Evolutionary conservation across 1,140 invertebrate genomes (phyloP).

Genomic region (Bombus superbus): DNA sequence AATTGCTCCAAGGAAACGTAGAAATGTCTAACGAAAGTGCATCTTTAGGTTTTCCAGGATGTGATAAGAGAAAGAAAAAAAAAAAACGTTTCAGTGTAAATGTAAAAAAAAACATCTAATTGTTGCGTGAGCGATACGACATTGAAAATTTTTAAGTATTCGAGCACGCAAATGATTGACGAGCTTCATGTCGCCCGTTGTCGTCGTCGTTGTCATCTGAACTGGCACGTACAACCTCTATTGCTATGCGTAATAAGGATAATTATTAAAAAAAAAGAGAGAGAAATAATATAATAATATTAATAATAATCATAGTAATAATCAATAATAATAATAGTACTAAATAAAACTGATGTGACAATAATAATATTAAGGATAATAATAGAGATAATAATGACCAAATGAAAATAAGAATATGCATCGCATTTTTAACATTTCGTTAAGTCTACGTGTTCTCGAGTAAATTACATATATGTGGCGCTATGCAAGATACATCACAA

Average conservation of each 20-base stretch:
- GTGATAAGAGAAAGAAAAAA: neutral
- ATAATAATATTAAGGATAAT: constrained; percentile 70
- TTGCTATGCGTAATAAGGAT: constrained; percentile 68
- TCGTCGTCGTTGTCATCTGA: constrained; percentile 58
- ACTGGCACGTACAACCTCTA: constrained; percentile 75
- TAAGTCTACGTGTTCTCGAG: constrained; percentile 65
- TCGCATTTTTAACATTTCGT: constrained; percentile 64
- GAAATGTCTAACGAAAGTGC: neutral
- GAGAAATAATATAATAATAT: constrained; percentile 60
- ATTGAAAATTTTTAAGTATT: constrained; percentile 61
- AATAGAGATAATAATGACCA: constrained; percentile 72
- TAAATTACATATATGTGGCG: constrained; percentile 68
- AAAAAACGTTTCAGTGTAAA: constrained; percentile 1
- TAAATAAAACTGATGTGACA: constrained; percentile 63
- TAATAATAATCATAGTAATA: constrained; percentile 62
- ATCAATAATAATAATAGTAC: constrained; percentile 60
- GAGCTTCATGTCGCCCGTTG: constrained; percentile 43
- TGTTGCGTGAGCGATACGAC: constrained; percentile 30
- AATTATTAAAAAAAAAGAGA: constrained; percentile 57
- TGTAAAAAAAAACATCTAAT: constrained; percentile 29
- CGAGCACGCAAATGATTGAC: constrained; percentile 60
- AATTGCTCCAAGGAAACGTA: neutral
- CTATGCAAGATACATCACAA: constrained; percentile 82
- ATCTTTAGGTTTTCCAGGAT: neutral
- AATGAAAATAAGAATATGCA: constrained; percentile 66